Base-by-base conservation (phyloP, 2,797 vertebrate species). In the Pipistrellus pipistrellus region DNA sequence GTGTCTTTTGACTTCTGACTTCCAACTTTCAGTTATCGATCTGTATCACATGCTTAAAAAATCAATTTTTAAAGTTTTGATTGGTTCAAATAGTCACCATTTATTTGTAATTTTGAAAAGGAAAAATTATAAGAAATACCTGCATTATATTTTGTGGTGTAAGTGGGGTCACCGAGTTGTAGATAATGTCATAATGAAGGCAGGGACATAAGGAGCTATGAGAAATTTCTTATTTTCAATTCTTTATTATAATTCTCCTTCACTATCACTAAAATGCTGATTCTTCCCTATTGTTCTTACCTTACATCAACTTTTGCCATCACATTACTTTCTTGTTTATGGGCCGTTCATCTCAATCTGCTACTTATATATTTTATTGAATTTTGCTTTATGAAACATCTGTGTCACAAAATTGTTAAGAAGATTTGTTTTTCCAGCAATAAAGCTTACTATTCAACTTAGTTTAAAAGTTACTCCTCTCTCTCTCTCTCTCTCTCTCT, bases 221-320 rank as follows among this genome's bases (percentile, higher is more conserved):
- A 46, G 38, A 83, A 83, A 88, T 30, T 76, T 59, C 46, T 78
- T 48, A 75, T 57, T 92, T 90, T 35, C n/a, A 84, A 35, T 75
- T 88, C 25, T 82, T 94, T 14, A 48, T 77, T 84, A 48, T n/a
- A 75, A 83, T 84, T 83, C 14, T 80, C 3, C 41, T 57, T 10
- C 69, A 38, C n/a, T 81, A 18, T 51, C 9, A 80, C 8, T 44
- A 94, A 91, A 35, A 11, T 72, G 13, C 55, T 51, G 41, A 53
- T 41, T 53, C 11, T 84, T 84, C 11, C 18, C 48, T 38, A 32
- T 7, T 92, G 30, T 53, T 75, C n/a, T 51, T 55, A 57, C 5
- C 20, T 81, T 62, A 62, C 25, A 55, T 13, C 4, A 80, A 48
- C 20, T 38, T 86, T 23, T 71, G 3, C 27, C 3, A 7, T 3